These are phyloP conservation scores for Pelobates cultripes DNA, from an alignment of 2,797 vertebrate species.

Conservation along the genomic window DNA sequence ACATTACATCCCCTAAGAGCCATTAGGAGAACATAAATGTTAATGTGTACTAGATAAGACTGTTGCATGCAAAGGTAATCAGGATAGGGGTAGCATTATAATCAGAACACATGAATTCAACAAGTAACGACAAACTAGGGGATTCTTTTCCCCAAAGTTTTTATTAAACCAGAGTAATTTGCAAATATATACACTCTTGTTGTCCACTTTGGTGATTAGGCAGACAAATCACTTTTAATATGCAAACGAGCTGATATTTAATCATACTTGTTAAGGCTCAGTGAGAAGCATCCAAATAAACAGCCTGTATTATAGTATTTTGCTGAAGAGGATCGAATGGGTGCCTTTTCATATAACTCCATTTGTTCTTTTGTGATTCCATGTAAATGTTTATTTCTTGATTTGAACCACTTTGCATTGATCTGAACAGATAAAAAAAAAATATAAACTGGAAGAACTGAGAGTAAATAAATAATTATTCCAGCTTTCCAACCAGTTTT, in stretches of 20 bases:
- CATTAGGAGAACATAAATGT: neutral
- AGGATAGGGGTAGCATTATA: neutral
- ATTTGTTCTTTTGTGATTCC: neutral
- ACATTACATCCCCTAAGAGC: neutral
- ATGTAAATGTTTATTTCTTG: neutral
- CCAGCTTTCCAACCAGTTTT: conserved; percentile 5
- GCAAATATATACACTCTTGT: conserved; percentile 8
- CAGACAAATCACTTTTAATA: conserved; percentile 11
- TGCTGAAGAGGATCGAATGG: neutral
- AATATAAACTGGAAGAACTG: too few relatives aligned
- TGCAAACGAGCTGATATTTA: neutral
- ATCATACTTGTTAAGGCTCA: neutral
- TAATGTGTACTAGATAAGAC: neutral
- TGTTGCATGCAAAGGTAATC: neutral
- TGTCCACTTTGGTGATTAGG: neutral
- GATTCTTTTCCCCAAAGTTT: conserved; percentile 1
- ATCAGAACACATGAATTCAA: neutral
- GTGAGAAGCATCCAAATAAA: neutral
- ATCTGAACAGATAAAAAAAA: too few relatives aligned
- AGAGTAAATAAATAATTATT: neutral
- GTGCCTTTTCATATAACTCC: neutral
- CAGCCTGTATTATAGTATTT: neutral
- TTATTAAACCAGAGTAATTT: neutral
- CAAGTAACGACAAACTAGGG: conserved; percentile 4
- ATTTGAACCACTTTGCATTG: neutral